Evolutionary conservation across 2,888 invertebrate species (phyloP).

Genomic region (Silvanus unidentatus): DNA sequence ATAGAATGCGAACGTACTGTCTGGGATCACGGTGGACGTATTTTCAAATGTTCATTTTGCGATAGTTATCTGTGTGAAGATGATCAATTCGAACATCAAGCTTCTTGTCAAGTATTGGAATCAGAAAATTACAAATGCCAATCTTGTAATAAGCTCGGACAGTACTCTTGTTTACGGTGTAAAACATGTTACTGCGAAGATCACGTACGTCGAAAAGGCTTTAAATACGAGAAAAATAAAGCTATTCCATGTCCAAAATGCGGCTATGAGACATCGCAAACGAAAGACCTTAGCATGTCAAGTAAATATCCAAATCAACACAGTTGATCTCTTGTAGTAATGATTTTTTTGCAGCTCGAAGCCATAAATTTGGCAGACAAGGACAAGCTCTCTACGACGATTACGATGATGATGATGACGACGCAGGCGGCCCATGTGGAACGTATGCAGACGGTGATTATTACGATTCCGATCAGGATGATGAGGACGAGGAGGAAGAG

Average conservation of each 20-base stretch:
- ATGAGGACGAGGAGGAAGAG: constrained; percentile 26
- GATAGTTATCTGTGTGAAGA: constrained; percentile 85
- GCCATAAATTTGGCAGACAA: constrained; percentile 85
- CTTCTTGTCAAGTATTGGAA: constrained; percentile 91
- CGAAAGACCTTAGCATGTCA: constrained; percentile 93
- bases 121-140: constrained; percentile 93
- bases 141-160: constrained; percentile 90
- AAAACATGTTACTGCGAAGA: constrained; percentile 96
- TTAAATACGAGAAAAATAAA: constrained; percentile 80
- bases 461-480: constrained; percentile 34
- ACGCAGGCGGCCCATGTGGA: constrained; percentile 38
- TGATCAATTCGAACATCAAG: constrained; percentile 96
- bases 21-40: constrained; percentile 92
- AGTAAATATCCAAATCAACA: constrained; percentile 53
- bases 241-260: constrained; percentile 91
- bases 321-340: background rate
- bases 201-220: constrained; percentile 87
- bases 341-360: constrained; percentile 56
- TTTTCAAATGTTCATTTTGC: constrained; percentile 90
- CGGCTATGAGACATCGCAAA: constrained; percentile 85
- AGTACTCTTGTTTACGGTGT: constrained; percentile 92
- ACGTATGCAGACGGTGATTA: constrained; percentile 50
- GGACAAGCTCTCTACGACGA: constrained; percentile 56
- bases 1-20: constrained; percentile 89
- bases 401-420: constrained; percentile 43